A percentile compares a stretch with the other conserved stretches of the same genome.
phyloP scores from a whole-genome alignment of 2,113 vertebrate genomes.

The Engraulis encrasicolus region DNA sequence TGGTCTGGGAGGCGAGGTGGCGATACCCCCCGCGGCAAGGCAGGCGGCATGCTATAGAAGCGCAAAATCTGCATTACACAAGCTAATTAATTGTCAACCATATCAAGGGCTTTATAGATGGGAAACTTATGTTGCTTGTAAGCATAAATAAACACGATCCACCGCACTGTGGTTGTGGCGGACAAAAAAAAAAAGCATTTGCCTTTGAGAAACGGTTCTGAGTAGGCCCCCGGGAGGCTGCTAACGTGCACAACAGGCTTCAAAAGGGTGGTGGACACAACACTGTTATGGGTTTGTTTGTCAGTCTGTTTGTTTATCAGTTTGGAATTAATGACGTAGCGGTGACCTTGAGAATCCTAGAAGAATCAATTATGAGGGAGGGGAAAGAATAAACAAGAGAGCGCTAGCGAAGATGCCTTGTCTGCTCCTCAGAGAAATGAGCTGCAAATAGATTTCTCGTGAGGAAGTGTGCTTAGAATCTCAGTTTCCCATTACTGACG shows the following conservation, averaged over 20 bases:
- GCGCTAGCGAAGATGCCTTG: background rate
- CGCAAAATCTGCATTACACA: conserved; percentile 55
- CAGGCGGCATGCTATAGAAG: conserved; percentile 41
- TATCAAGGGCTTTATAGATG: conserved; percentile 31
- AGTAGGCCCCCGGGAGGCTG: background rate
- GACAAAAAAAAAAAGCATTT: too few species aligned
- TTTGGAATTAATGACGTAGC: background rate
- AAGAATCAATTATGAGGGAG: background rate
- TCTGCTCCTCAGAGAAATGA: background rate
- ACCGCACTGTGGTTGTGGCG: background rate
- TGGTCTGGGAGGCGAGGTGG: too few species aligned
- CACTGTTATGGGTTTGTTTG: background rate
- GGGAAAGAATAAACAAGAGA: background rate
- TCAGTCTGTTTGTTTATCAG: too few species aligned
- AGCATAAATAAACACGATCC: background rate
- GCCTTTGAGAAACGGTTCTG: too few species aligned
- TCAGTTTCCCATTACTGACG: background rate
- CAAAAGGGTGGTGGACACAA: background rate
- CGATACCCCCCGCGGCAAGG: too few species aligned
- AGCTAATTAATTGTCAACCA: conserved; percentile 62
- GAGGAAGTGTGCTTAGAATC: background rate
- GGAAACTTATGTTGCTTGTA: background rate
- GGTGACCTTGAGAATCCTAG: background rate
- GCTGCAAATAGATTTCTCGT: background rate
- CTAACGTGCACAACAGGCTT: background rate